Percentiles rank a stretch among this genome's conserved stretches.
Evolutionary conservation across 2,113 vertebrate genomes (phyloP).

Genomic region (Rhinopomastus cyanomelas): DNA sequence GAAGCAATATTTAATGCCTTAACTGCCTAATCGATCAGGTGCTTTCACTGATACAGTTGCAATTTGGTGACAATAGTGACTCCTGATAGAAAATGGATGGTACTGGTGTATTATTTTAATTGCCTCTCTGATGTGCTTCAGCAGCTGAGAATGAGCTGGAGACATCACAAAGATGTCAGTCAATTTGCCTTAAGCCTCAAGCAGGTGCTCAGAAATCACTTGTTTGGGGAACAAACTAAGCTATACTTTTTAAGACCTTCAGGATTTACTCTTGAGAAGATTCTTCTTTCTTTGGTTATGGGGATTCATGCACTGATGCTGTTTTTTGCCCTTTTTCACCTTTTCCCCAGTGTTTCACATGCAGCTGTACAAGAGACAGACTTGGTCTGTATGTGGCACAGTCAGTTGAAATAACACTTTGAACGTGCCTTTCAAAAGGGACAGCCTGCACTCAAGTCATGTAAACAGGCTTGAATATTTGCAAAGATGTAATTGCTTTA

Average conservation of each 20-base stretch:
- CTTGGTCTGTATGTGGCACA: background rate
- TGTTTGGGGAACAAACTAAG: background rate
- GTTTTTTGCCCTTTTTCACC: background rate
- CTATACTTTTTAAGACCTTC: background rate
- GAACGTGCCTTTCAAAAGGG: background rate
- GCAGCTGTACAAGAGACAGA: background rate
- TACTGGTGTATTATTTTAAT: background rate
- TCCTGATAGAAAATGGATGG: background rate
- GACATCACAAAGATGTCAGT: background rate
- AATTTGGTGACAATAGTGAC: background rate
- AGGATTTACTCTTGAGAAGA: background rate
- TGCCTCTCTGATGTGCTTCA: background rate
- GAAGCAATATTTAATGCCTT: background rate
- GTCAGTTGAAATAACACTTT: background rate
- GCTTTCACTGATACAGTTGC: background rate
- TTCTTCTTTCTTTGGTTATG: background rate
- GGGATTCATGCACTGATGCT: background rate
- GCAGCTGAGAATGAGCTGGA: conserved; percentile 43
- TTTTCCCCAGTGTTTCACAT: background rate
- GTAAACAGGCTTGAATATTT: background rate
- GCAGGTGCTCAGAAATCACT: conserved; percentile 22
- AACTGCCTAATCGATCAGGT: background rate
- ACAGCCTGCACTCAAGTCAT: background rate
- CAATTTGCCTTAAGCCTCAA: background rate
- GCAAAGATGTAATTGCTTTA: background rate